A percentile compares a stretch with the other conserved stretches of the same genome.
phyloP scores from a whole-genome alignment of 2,797 vertebrate species.

The Etheostoma perlongum region DNA sequence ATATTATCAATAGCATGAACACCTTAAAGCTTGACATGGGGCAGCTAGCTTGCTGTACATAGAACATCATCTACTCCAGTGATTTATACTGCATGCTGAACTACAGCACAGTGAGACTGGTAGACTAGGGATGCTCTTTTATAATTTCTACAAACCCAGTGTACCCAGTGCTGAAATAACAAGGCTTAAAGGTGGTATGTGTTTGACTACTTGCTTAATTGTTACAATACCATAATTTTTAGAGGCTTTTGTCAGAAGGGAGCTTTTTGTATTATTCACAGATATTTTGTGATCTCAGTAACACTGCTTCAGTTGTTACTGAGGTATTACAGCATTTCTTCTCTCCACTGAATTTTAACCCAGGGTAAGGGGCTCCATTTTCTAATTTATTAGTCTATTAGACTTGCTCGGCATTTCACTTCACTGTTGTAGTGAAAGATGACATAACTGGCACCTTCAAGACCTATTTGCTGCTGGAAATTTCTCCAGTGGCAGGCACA shows the following conservation, averaged over 20 bases:
- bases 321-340: conserved; percentile 46
- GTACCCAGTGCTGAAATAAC: not conserved
- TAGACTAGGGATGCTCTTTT: not conserved
- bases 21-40: conserved; percentile 54
- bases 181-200: conserved; percentile 5
- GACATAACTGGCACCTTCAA: conserved; percentile 73
- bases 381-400: conserved; percentile 67
- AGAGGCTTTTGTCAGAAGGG: conserved; percentile 6
- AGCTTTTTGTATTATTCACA: conserved; percentile 8
- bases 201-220: conserved; percentile 2
- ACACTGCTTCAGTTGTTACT: conserved; percentile 41
- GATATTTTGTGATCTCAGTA: conserved; percentile 45
- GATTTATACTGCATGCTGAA: conserved; percentile 25
- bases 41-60: conserved; percentile 20
- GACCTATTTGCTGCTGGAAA: conserved; percentile 72
- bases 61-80: conserved; percentile 1
- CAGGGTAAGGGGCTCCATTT: conserved; percentile 48
- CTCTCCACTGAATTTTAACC: conserved; percentile 54
- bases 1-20: conserved; percentile 68
- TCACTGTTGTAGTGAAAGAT: conserved; percentile 65
- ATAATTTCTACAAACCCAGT: not conserved
- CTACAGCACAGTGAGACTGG: conserved; percentile 4
- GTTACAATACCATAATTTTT: not conserved
- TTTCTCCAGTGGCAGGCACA: conserved; percentile 65
- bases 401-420: conserved; percentile 56